phyloP scores from a whole-genome alignment of 2,888 invertebrate species.

The Punctoribates punctum region DNA sequence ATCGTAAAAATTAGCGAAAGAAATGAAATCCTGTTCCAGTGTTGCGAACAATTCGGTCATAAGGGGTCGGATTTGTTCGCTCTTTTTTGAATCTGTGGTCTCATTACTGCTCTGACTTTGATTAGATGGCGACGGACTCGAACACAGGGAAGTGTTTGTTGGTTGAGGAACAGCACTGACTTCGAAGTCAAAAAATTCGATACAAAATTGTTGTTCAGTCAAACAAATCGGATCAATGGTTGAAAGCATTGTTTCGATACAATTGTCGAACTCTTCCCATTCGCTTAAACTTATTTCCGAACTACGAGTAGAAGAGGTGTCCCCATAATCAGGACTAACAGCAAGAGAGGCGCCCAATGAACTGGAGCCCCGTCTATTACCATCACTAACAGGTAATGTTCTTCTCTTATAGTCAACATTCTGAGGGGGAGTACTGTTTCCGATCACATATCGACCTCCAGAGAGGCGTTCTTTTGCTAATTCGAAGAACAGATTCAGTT shows the following conservation, averaged over 20 bases:
- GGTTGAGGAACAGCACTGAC: neutral
- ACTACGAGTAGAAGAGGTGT: slow-evolving; percentile 41
- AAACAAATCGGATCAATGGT: slow-evolving; percentile 86
- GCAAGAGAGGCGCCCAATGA: slow-evolving; percentile 19
- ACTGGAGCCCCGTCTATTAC: slow-evolving; percentile 36
- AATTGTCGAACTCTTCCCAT: slow-evolving; percentile 49
- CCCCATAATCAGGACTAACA: slow-evolving; percentile 21
- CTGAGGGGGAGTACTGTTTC: slow-evolving; percentile 50
- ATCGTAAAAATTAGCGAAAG: slow-evolving; percentile 80
- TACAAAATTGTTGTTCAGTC: slow-evolving; percentile 91
- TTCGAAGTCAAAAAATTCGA: slow-evolving; percentile 79
- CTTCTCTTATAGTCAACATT: slow-evolving; percentile 52
- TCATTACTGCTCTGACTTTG: slow-evolving; percentile 42
- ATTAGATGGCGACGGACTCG: slow-evolving; percentile 43
- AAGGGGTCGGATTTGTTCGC: slow-evolving; percentile 59
- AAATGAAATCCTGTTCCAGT: slow-evolving; percentile 78
- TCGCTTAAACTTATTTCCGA: slow-evolving; percentile 50
- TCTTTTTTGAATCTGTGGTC: slow-evolving; percentile 51
- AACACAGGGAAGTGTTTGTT: slow-evolving; percentile 35
- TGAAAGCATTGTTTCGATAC: slow-evolving; percentile 74
- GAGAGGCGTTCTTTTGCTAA: slow-evolving; percentile 62
- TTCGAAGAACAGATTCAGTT: slow-evolving; percentile 73
- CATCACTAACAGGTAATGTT: slow-evolving; percentile 42
- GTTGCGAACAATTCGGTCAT: slow-evolving; percentile 85
- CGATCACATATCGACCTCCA: slow-evolving; percentile 53